Percentiles rank a stretch among this genome's conserved stretches.
These are phyloP conservation scores for Condylostylus longicornis DNA, from an alignment of 1,140 invertebrate genomes.

Conservation along the genomic window DNA sequence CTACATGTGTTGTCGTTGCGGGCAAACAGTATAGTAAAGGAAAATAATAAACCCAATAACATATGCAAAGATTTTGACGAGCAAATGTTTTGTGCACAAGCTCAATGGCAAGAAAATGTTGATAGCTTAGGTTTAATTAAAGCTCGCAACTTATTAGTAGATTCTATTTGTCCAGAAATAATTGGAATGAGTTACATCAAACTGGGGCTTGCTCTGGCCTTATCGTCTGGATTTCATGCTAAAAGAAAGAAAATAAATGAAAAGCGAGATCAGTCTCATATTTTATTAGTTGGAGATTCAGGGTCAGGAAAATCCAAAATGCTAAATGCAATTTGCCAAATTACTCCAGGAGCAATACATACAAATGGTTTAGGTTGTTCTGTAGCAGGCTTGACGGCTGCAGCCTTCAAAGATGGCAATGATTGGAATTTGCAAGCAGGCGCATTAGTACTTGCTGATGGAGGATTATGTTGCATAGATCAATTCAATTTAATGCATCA, in stretches of 20 bases:
- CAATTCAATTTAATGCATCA: constrained; percentile 73
- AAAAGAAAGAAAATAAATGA: constrained; percentile 11
- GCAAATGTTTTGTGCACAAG: constrained; percentile 52
- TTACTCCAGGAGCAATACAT: constrained; percentile 62
- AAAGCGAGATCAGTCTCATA: constrained; percentile 62
- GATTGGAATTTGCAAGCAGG: constrained; percentile 82
- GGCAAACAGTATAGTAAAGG: constrained; percentile 61
- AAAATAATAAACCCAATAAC: constrained; percentile 45
- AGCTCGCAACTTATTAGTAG: constrained; percentile 63
- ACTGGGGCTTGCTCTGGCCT: constrained; percentile 53
- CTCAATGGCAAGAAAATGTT: constrained; percentile 26
- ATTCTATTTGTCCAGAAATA: constrained; percentile 72
- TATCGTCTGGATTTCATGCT: constrained; percentile 10
- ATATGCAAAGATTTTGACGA: constrained; percentile 49
- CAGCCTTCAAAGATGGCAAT: constrained; percentile 66
- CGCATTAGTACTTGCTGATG: constrained; percentile 67
- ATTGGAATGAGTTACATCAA: constrained; percentile 80
- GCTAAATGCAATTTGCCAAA: constrained; percentile 56
- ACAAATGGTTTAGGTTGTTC: constrained; percentile 79
- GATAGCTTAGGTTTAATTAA: constrained; percentile 34
- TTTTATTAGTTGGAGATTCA: constrained; percentile 80
- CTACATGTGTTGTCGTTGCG: constrained; percentile 56
- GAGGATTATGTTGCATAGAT: constrained; percentile 85
- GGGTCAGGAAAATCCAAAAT: constrained; percentile 84
- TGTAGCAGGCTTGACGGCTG: constrained; percentile 74